Base-by-base conservation (phyloP, 2,888 invertebrate genomes). In the Drosophila mimetica region DNA sequence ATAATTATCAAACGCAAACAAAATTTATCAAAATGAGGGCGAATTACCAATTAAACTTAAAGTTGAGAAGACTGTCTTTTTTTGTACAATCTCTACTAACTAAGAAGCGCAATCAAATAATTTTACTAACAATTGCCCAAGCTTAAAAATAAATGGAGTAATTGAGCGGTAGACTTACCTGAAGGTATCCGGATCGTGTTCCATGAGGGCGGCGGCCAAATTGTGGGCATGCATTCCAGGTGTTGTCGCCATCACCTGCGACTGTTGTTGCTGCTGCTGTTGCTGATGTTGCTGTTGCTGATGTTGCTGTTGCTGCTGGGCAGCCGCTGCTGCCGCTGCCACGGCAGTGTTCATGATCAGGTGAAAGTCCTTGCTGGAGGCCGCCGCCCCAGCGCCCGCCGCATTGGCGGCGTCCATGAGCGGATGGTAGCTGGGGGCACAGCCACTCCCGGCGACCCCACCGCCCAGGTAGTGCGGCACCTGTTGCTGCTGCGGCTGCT, bases 101-200 rank as follows among this genome's bases (percentile, higher is more conserved):
- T n/a, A n/a, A n/a, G n/a, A n/a, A n/a, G n/a, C n/a, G n/a, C n/a
- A n/a, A n/a, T n/a, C n/a, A n/a, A n/a, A n/a, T n/a, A n/a, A n/a
- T n/a, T 22, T 22, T 22, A 0, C 1, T 6, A 22, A 22, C 22
- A 22, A 22, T 22, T 22, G 5, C 22, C 1, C 6, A 22, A 22
- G 22, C 4, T 22, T 6, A 22, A 22, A 9, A 7, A 36, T 11
- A 13, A 39, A 4, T 34, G 2, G 4, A 34, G n/a, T n/a, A 25
- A 25, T 6, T 7, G 3, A 11, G 11, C 9, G n/a, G 6, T n/a
- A 16, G 11, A 14, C 86, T 86, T 86, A 92, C 92, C 92, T 89
- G 75, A 92, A 92, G 51, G 91, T 90, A 77, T 92, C 92, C n/a
- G 90, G 90, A 86, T 92, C 92, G 65, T 90, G 90, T 41, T 91